These are phyloP conservation scores for Cordilura impudica DNA, from an alignment of 2,888 invertebrate species.

Conservation along the genomic window DNA sequence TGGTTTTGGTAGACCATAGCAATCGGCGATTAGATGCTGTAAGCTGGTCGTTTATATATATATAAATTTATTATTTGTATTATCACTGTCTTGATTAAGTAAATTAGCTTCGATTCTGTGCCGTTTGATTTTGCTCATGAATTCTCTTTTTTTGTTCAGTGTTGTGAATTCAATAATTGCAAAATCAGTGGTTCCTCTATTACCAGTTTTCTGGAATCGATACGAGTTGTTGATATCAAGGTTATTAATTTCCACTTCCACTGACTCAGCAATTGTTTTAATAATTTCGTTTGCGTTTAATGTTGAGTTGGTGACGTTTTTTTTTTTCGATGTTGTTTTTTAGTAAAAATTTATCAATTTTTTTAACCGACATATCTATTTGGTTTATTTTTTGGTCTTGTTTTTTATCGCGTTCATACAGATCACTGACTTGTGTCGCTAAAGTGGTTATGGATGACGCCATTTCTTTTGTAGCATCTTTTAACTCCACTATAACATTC, in stretches of 20 bases:
- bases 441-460: too few species aligned
- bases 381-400: neutral
- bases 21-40: neutral
- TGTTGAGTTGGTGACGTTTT: neutral
- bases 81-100: neutral
- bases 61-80: neutral
- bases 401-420: neutral
- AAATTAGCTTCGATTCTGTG: neutral
- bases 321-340: constrained; percentile 17
- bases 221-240: neutral
- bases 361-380: neutral
- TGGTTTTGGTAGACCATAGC: constrained; percentile 2
- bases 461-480: too few species aligned
- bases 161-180: neutral
- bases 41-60: neutral
- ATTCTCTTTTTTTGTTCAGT: too few species aligned
- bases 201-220: neutral
- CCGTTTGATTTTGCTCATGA: too few species aligned
- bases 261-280: neutral
- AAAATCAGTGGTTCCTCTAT: neutral
- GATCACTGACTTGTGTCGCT: too few species aligned
- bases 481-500: too few species aligned
- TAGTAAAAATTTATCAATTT: neutral
- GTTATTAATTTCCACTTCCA: neutral
- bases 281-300: neutral